phyloP scores from a whole-genome alignment of 35 echinoderm and acorn worm genomes.

The Apostichopus parvimensis region DNA sequence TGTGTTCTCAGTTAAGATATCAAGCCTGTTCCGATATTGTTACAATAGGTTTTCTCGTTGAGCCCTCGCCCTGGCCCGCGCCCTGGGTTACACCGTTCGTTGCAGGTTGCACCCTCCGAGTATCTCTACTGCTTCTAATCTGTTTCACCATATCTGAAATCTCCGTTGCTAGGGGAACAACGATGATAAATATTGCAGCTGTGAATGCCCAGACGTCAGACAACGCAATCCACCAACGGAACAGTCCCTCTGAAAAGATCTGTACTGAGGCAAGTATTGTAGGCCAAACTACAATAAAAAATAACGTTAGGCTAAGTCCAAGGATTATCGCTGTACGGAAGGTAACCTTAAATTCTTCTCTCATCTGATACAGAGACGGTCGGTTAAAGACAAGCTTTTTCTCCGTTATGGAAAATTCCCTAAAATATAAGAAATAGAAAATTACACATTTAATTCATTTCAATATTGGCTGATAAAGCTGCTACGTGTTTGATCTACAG shows the following conservation, averaged over 20 bases:
- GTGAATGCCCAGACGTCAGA: conserved; percentile 77
- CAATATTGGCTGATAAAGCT: no score
- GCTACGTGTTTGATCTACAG: no score
- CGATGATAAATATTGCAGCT: conserved; percentile 82
- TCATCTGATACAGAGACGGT: conserved; percentile 79
- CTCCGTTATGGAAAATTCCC: conserved; percentile 86
- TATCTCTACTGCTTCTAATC: conserved; percentile 31
- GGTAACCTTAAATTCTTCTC: conserved; percentile 64
- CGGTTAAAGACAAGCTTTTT: conserved; percentile 79
- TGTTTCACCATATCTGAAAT: conserved; percentile 61
- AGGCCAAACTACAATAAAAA: conserved; percentile 78
- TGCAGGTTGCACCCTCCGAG: conserved; percentile 16
- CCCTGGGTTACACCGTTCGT: no score
- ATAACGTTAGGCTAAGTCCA: conserved; percentile 52
- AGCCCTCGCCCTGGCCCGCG: background rate
- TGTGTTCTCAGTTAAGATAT: background rate
- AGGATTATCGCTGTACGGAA: conserved; percentile 52
- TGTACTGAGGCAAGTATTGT: conserved; percentile 59
- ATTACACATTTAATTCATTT: no score
- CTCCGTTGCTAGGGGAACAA: conserved; percentile 77
- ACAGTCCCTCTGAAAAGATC: conserved; percentile 59
- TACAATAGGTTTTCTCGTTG: conserved; percentile 6
- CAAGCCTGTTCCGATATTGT: conserved; percentile 32
- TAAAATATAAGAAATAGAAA: conserved; percentile 33
- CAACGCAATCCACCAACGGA: conserved; percentile 78